Evolutionary conservation across 2,888 invertebrate genomes (phyloP), one percentile per base, ranked within the genome.

Genomic region (Taenaris catops): DNA sequence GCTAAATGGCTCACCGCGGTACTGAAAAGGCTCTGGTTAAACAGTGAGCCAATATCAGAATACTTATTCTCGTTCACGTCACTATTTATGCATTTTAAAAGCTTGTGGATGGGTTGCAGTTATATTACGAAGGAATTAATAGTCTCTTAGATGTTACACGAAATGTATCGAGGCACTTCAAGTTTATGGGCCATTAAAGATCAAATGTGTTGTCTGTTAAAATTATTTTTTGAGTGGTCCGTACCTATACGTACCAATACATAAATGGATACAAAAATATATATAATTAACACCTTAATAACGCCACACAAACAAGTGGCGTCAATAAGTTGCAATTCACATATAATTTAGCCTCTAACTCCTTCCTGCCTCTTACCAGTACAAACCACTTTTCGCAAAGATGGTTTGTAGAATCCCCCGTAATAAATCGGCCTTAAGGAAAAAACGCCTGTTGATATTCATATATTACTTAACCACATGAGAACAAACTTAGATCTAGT

Each of bases 21-120:
- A 79, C 72, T 81, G 84, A 81, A 86, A 84, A 81, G 83, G 76
- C 75, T 69, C 79, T 80, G 75, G 80, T 83, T 84, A 84, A 84
- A 81, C 76, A 76, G 72, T 73, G 73, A 79, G 69, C 68, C 71
- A 81, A 84, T 83, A 68, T 80, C 74, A 64, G 69, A 65, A 73
- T 81, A 81, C 83, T 83, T 83, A 76, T 80, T 72, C 63, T 70
- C 58, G 66, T 53, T 64, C 62, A 55, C 67, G 65, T 71, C 69
- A 68, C 72, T 78, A 72, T 76, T 75, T 73, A 76, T 76, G 71
- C 68, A 63, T 64, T 64, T 59, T 50, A 60, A 63, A 56, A 53
- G 58, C 43, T 44, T 45, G 32, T 18, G 18, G 31, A 31, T 34
- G 53, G 58, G 59, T 61, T 63, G 64, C 60, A 57, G 56, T 60